phyloP scores from a whole-genome alignment of 2,113 vertebrate species.

The Paradoxurus hermaphroditus region DNA sequence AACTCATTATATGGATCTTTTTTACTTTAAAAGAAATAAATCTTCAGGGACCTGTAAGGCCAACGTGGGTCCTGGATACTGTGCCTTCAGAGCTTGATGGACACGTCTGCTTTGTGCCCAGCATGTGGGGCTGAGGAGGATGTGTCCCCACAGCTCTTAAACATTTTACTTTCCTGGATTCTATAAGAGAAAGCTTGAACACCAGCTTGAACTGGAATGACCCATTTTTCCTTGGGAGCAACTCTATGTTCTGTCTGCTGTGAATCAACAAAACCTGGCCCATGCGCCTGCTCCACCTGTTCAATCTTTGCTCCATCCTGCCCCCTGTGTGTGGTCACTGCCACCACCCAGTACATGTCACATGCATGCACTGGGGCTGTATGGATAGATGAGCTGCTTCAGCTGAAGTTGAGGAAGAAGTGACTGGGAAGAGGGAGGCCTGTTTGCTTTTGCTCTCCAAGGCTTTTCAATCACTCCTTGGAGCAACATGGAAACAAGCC shows the following conservation, averaged over 20 bases:
- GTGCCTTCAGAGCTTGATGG: background rate
- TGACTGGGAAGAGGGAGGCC: background rate
- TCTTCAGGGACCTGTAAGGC: background rate
- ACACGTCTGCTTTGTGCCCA: background rate
- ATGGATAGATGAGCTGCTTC: too few species aligned
- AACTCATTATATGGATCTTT: background rate
- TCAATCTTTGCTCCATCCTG: background rate
- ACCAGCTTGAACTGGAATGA: background rate
- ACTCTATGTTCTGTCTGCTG: background rate
- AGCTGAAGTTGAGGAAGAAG: background rate
- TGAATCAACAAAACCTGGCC: background rate
- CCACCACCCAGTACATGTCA: background rate
- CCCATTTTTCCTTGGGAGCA: background rate
- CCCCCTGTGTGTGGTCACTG: too few species aligned
- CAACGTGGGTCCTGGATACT: background rate
- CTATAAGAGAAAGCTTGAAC: background rate
- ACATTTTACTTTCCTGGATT: background rate
- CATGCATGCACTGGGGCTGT: background rate
- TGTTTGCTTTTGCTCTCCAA: background rate
- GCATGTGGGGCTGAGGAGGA: too few species aligned
- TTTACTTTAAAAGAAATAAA: background rate
- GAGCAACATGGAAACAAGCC: background rate
- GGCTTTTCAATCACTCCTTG: background rate
- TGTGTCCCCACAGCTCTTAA: background rate
- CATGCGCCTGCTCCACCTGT: rapidly evolving